phyloP scores from a whole-genome alignment of 92 coral and sea anemone species.

The Blastomussa wellsi region DNA sequence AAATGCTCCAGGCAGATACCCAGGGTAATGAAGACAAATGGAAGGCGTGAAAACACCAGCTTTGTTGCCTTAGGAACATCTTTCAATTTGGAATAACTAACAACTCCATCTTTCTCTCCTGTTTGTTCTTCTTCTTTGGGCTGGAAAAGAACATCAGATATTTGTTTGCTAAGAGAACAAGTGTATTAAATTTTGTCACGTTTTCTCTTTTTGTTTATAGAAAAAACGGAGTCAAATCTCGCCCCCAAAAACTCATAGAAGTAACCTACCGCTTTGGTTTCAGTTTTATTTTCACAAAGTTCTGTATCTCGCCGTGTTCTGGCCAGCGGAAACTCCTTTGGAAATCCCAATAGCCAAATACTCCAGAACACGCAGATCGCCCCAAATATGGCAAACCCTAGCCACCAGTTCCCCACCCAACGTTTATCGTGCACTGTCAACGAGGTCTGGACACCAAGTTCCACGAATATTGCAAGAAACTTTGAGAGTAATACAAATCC shows the following conservation, averaged over 20 bases:
- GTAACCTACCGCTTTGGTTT: not conserved
- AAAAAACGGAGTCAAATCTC: too few species aligned
- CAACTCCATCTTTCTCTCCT: not conserved
- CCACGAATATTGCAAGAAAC: conserved; percentile 58
- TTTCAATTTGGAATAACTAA: conserved; percentile 10
- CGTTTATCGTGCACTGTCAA: conserved; percentile 45
- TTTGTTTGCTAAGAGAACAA: too few species aligned
- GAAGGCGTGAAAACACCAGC: conserved; percentile 31
- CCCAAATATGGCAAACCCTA: conserved; percentile 53
- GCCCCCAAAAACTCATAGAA: too few species aligned
- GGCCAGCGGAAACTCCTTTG: conserved; percentile 42
- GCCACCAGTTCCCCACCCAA: conserved; percentile 83
- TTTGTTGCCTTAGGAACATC: conserved; percentile 59
- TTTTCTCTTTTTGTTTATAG: too few species aligned
- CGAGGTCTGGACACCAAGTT: conserved; percentile 57
- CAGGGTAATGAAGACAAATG: conserved; percentile 44
- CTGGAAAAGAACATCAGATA: not conserved
- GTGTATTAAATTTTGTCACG: too few species aligned
- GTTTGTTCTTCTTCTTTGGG: not conserved
- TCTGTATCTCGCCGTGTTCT: conserved; percentile 3
- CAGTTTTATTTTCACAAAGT: not conserved
- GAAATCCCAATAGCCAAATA: conserved; percentile 58
- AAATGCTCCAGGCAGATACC: conserved; percentile 44
- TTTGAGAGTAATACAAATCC: conserved; percentile 43
- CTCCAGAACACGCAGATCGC: conserved; percentile 51